phyloP scores from a whole-genome alignment of 2,113 vertebrate genomes.

The Aix galericulata region DNA sequence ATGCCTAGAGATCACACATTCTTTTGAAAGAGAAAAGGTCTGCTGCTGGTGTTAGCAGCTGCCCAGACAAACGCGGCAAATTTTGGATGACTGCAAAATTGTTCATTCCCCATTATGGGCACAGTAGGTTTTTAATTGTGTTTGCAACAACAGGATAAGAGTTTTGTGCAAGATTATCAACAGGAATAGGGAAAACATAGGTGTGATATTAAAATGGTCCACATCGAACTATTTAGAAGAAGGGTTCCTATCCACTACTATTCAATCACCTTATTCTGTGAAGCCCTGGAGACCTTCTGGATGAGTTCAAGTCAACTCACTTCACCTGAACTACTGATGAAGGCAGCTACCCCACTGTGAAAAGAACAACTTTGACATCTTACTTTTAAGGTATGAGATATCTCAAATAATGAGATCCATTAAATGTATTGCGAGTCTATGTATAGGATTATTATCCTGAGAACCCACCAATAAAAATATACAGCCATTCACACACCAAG shows the following conservation, averaged over 20 bases:
- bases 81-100: background rate
- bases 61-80: background rate
- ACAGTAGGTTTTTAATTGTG: background rate
- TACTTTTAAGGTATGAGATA: background rate
- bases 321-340: background rate
- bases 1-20: background rate
- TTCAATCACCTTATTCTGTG: background rate
- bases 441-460: background rate
- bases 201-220: background rate
- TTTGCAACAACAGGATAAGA: background rate
- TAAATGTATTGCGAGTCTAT: background rate
- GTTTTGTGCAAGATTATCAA: background rate
- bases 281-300: background rate
- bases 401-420: background rate
- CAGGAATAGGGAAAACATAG: background rate
- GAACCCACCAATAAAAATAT: background rate
- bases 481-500: background rate
- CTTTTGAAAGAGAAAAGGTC: background rate
- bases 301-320: background rate
- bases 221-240: background rate
- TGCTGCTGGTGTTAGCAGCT: background rate
- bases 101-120: background rate
- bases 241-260: background rate
- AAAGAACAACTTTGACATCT: background rate
- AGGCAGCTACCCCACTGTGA: background rate